Evolutionary conservation across 1,140 invertebrate genomes (phyloP).

Genomic region (Araneus ventricosus): DNA sequence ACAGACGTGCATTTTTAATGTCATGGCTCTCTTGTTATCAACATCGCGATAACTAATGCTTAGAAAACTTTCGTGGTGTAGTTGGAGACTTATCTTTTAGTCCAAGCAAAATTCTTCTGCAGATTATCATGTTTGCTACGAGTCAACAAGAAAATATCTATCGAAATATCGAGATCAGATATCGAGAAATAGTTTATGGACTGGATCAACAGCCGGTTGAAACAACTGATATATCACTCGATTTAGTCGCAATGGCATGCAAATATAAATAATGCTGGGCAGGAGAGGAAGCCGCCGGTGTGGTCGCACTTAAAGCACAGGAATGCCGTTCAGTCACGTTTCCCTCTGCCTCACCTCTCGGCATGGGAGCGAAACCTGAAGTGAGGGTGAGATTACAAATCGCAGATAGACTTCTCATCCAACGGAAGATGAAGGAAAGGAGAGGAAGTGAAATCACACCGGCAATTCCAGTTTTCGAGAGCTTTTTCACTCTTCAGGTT

Average conservation of each 20-base stretch:
- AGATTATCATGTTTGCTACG: not conserved
- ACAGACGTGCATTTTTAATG: not conserved
- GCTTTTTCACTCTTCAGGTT: not conserved
- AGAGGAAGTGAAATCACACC: not conserved
- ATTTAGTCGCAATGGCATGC: too few species aligned
- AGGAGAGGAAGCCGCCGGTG: too few species aligned
- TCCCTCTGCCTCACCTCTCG: not conserved
- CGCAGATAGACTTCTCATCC: not conserved
- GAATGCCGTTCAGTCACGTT: constrained; percentile 9
- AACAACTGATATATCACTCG: too few species aligned
- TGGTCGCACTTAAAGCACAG: not conserved
- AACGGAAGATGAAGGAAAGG: constrained; percentile 7
- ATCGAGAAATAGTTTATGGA: too few species aligned
- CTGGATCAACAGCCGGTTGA: too few species aligned
- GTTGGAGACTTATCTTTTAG: not conserved
- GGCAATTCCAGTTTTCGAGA: constrained; percentile 59
- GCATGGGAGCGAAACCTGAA: not conserved
- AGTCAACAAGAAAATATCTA: not conserved
- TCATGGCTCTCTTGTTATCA: not conserved
- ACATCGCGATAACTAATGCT: not conserved
- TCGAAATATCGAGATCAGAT: not conserved
- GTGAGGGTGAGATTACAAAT: not conserved
- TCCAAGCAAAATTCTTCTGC: not conserved
- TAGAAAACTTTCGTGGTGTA: not conserved
- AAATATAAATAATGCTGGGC: too few species aligned